Percentiles rank a stretch among this genome's conserved stretches.
Evolutionary conservation across 37 sponge, comb jelly and placozoan species (phyloP).

Genomic region (Haliclona indistincta): DNA sequence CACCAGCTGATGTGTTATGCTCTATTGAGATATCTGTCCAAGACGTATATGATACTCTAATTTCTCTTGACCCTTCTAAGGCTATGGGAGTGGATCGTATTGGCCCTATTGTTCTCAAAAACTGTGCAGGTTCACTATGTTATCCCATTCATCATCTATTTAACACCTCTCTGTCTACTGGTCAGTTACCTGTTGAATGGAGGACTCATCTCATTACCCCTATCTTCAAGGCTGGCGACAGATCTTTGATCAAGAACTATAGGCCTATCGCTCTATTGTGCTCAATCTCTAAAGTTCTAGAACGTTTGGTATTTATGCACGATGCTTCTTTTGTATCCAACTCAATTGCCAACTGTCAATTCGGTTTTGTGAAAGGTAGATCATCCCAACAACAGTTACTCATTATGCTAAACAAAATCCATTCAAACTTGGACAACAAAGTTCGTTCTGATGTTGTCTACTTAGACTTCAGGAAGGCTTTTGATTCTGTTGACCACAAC

Average conservation of each 20-base stretch:
- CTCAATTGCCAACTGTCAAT: not conserved
- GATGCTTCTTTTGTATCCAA: conserved; percentile 4
- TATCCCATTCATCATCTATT: conserved; percentile 4
- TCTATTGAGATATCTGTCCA: no score
- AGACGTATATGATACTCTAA: no score
- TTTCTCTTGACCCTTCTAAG: no score
- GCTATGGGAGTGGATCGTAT: conserved; percentile 20
- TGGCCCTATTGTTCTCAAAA: conserved; percentile 15
- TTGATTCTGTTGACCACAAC: conserved; percentile 40
- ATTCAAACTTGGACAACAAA: not conserved
- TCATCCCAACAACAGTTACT: not conserved
- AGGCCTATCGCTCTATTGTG: conserved; percentile 38
- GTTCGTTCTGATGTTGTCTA: no score
- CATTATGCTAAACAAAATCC: not conserved
- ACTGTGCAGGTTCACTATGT: conserved; percentile 5
- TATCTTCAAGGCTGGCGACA: conserved; percentile 9
- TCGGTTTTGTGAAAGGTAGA: no score
- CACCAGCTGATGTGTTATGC: no score
- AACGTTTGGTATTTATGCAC: conserved; percentile 12
- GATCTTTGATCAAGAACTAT: conserved; percentile 10
- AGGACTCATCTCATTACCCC: conserved; percentile 23
- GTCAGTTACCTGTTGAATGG: conserved; percentile 24
- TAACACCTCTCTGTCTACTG: not conserved
- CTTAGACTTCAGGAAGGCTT: conserved; percentile 42
- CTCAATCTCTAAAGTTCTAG: conserved; percentile 19